Percentiles rank a stretch among this genome's conserved stretches.
phyloP scores from a whole-genome alignment of 1,140 invertebrate genomes.

The Homarus americanus region DNA sequence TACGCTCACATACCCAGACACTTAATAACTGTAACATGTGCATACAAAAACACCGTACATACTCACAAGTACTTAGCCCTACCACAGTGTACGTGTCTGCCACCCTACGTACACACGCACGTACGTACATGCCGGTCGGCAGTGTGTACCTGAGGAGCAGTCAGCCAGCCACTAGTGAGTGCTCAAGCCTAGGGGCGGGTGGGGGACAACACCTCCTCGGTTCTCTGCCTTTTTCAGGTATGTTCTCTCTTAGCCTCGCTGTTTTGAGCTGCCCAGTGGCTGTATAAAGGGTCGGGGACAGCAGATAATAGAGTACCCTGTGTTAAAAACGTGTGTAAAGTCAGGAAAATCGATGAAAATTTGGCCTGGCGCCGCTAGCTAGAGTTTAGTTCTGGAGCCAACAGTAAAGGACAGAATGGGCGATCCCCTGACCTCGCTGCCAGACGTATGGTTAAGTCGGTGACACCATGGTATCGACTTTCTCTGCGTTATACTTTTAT shows the following conservation, averaged over 20 bases:
- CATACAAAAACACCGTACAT: too few relatives aligned
- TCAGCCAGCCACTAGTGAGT: slow-evolving; percentile 58
- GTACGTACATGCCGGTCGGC: too few relatives aligned
- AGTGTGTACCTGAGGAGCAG: too few relatives aligned
- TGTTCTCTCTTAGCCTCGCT: not conserved
- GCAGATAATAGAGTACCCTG: not conserved
- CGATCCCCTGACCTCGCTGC: slow-evolving; percentile 49
- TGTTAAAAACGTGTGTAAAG: not conserved
- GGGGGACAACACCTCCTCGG: slow-evolving; percentile 44
- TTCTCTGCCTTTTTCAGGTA: slow-evolving; percentile 49
- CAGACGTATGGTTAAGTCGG: slow-evolving; percentile 32
- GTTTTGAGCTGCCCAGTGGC: not conserved
- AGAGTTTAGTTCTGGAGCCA: slow-evolving; percentile 43
- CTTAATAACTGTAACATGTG: too few relatives aligned
- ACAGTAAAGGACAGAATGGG: slow-evolving; percentile 47
- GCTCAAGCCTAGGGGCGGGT: slow-evolving; percentile 56
- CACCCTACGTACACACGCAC: too few relatives aligned
- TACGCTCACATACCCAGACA: too few relatives aligned
- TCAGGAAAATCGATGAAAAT: slow-evolving; percentile 36
- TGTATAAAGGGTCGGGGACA: not conserved
- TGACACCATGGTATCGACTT: slow-evolving; percentile 4
- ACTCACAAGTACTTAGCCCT: too few relatives aligned
- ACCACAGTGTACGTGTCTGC: too few relatives aligned
- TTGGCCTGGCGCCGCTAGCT: slow-evolving; percentile 56
- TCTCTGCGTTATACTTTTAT: not conserved